phyloP scores from a whole-genome alignment of 2,113 vertebrate genomes.

The Taxidea taxus region DNA sequence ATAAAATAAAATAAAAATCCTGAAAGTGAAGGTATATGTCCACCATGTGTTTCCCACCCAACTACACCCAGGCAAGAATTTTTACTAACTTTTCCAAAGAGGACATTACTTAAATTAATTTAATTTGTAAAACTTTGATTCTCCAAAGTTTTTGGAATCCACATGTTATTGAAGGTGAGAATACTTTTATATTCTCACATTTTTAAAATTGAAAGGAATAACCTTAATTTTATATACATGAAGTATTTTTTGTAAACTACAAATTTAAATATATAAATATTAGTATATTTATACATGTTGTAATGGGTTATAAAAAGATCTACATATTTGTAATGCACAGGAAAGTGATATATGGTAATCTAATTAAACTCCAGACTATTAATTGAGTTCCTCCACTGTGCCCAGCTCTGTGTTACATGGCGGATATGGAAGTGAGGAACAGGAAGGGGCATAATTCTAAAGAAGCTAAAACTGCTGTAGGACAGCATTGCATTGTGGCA shows the following conservation, averaged over 20 bases:
- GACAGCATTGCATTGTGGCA: neutral
- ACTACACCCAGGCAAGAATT: neutral
- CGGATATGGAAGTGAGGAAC: neutral
- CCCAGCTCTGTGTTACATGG: neutral
- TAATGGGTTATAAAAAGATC: neutral
- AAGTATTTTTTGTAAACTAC: neutral
- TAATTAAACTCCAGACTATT: neutral
- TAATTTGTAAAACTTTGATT: neutral
- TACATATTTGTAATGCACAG: neutral
- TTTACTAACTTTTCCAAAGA: neutral
- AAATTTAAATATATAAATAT: neutral
- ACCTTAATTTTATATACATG: neutral
- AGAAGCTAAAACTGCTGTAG: neutral
- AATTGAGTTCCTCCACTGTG: neutral
- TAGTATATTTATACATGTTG: neutral
- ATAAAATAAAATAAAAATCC: neutral
- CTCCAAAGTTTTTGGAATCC: neutral
- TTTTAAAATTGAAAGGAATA: neutral
- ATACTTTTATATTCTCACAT: neutral
- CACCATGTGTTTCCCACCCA: neutral
- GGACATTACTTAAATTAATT: neutral
- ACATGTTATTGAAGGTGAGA: neutral
- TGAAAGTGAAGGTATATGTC: neutral
- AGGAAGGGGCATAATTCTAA: neutral
- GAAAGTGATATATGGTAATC: neutral